Conservation (phyloP, 2,113 vertebrate species). For the Odobenus rosmarus region DNA sequence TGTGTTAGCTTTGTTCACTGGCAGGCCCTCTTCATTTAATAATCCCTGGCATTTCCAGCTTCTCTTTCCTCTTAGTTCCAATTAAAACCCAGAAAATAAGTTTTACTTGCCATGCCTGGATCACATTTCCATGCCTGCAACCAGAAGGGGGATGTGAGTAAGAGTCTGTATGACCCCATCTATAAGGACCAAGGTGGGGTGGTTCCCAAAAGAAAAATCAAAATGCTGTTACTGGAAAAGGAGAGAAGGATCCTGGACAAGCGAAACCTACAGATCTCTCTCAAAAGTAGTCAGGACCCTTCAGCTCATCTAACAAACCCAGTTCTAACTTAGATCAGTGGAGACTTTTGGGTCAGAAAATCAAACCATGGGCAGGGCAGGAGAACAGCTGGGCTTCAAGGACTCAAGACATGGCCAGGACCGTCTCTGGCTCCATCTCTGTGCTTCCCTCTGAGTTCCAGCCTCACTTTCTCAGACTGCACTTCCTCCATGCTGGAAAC, state of each 20-base stretch:
- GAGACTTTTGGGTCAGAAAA: neutral
- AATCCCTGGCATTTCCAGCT: neutral
- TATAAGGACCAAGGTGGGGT: neutral
- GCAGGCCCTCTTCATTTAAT: neutral
- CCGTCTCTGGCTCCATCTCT: neutral
- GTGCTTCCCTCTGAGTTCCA: neutral
- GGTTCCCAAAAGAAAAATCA: neutral
- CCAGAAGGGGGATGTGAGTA: neutral
- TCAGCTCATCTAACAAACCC: neutral
- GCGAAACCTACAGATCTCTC: neutral
- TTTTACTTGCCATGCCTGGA: neutral
- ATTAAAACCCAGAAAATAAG: neutral
- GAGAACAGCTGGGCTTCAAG: neutral
- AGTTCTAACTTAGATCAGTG: neutral
- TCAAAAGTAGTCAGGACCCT: neutral
- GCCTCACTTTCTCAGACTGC: neutral
- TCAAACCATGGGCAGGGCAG: neutral
- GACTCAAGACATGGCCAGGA: neutral
- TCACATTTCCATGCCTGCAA: neutral
- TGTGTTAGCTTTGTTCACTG: neutral
- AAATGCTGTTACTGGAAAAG: neutral
- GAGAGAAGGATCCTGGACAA: neutral
- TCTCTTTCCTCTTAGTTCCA: neutral
- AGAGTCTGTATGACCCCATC: neutral
- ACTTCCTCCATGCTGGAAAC: neutral